Evolutionary conservation across 2,113 vertebrate genomes (phyloP).

Genomic region (Oryzias curvinotus): DNA sequence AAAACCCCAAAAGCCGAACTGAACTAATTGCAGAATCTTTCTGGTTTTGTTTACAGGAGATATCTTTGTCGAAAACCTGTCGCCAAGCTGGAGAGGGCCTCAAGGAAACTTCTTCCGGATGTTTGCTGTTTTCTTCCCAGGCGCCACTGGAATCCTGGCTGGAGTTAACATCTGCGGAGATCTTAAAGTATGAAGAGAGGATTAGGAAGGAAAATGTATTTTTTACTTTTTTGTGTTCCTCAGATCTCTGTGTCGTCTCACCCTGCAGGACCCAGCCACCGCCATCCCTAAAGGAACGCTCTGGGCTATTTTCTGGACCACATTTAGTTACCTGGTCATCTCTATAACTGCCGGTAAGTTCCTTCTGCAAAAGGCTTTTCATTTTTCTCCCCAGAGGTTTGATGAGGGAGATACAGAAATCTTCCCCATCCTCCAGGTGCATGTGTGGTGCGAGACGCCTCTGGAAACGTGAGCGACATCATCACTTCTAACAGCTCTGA

Average conservation of each 20-base stretch:
- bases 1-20: too few relatives aligned
- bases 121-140: conserved; percentile 82
- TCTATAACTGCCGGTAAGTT: conserved; percentile 66
- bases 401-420: too few relatives aligned
- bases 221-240: too few relatives aligned
- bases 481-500: conserved; percentile 51
- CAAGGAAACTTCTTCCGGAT: conserved; percentile 70
- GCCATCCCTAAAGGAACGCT: conserved; percentile 78
- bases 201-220: neutral
- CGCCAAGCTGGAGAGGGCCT: conserved; percentile 54
- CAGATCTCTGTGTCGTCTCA: neutral
- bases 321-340: conserved; percentile 68
- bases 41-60: conserved; percentile 41
- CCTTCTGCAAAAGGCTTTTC: too few relatives aligned
- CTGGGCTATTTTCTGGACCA: conserved; percentile 75
- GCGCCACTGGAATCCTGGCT: conserved; percentile 75
- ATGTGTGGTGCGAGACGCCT: conserved; percentile 72
- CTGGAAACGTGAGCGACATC: conserved; percentile 67
- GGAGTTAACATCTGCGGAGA: conserved; percentile 80
- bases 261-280: conserved; percentile 65
- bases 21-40: neutral
- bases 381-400: too few relatives aligned
- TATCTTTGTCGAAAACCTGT: conserved; percentile 73
- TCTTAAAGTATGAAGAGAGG: conserved; percentile 63
- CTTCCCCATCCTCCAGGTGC: conserved; percentile 41